A percentile compares a stretch with the other conserved stretches of the same genome.
These are phyloP conservation scores for Trichomalopsis sarcophagae DNA, from an alignment of 1,140 invertebrate species.

Conservation along the genomic window DNA sequence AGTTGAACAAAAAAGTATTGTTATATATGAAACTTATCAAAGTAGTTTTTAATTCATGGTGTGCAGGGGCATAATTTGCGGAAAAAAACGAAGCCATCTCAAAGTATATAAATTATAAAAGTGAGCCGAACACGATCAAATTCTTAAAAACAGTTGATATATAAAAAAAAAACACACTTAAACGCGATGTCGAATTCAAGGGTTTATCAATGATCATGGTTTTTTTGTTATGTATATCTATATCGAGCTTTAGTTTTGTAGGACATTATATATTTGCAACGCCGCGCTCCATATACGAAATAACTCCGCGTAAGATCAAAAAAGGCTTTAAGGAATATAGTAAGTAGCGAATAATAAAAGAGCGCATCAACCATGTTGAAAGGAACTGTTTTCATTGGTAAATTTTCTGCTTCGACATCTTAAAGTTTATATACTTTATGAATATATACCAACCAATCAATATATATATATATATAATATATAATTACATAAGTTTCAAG, in stretches of 20 bases:
- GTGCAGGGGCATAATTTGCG: background rate
- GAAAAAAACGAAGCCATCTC: slow-evolving; percentile 1
- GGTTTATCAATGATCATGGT: slow-evolving; percentile 1
- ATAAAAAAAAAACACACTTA: background rate
- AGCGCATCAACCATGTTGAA: background rate
- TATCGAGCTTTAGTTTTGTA: background rate
- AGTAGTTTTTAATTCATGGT: slow-evolving; percentile 15
- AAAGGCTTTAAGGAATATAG: background rate
- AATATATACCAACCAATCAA: slow-evolving; percentile 26
- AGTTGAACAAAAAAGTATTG: slow-evolving; percentile 1
- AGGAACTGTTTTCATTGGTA: background rate
- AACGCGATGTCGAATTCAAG: slow-evolving; percentile 1
- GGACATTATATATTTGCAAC: background rate
- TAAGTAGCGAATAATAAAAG: background rate
- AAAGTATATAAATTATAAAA: background rate
- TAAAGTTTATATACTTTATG: slow-evolving; percentile 25
- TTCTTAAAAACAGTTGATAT: background rate
- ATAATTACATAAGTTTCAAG: slow-evolving; percentile 28
- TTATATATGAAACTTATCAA: background rate
- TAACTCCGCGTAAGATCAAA: background rate
- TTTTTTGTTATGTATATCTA: background rate
- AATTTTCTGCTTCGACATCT: slow-evolving; percentile 11
- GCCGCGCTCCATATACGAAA: no score
- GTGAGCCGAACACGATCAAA: slow-evolving; percentile 3
- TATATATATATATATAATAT: slow-evolving; percentile 1